A percentile compares a stretch with the other conserved stretches of the same genome.
Evolutionary conservation across 2,113 vertebrate genomes (phyloP).

Genomic region (Chaenocephalus aceratus): DNA sequence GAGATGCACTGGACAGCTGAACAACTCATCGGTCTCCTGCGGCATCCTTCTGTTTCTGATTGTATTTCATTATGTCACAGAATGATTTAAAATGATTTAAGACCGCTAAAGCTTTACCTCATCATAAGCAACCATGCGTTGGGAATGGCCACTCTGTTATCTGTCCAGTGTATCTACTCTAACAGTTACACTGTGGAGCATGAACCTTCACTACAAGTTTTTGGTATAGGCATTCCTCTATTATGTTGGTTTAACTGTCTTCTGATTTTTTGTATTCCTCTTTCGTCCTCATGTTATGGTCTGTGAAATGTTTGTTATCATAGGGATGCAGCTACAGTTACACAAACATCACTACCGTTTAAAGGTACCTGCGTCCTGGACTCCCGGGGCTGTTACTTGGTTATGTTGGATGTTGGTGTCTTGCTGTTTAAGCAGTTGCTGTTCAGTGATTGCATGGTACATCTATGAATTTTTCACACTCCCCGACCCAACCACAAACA

Average conservation of each 20-base stretch:
- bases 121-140: constrained; percentile 40
- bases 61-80: constrained; percentile 56
- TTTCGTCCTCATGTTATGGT: constrained; percentile 76
- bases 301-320: constrained; percentile 70
- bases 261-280: constrained; percentile 58
- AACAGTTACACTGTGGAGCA: constrained; percentile 66
- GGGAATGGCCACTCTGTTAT: constrained; percentile 42
- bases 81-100: constrained; percentile 67
- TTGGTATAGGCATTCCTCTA: constrained; percentile 83
- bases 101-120: constrained; percentile 67
- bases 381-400: constrained; percentile 64
- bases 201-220: constrained; percentile 78
- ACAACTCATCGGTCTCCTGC: constrained; percentile 58
- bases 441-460: constrained; percentile 75
- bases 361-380: constrained; percentile 70
- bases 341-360: constrained; percentile 63
- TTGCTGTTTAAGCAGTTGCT: constrained; percentile 66
- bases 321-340: constrained; percentile 74
- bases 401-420: constrained; percentile 65
- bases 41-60: constrained; percentile 64
- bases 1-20: constrained; percentile 79
- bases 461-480: constrained; percentile 62
- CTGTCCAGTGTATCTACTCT: constrained; percentile 76
- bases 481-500: constrained; percentile 45
- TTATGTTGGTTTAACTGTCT: constrained; percentile 68